Evolutionary conservation across 2,113 vertebrate genomes (phyloP), one percentile per base, ranked within the genome.

Genomic region (Marmota monax): DNA sequence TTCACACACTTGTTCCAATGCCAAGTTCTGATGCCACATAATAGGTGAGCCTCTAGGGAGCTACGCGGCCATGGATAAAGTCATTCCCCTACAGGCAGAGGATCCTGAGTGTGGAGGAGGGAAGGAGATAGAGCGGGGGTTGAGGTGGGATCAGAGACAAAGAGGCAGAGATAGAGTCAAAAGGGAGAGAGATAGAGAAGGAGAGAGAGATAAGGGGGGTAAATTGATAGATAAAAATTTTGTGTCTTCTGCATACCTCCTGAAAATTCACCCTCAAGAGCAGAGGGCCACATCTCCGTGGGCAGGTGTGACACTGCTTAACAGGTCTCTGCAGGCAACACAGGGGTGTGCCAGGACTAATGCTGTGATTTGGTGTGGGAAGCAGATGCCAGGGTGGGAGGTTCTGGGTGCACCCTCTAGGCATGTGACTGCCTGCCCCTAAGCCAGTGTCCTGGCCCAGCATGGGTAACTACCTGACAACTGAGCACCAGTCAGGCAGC

Each of bases 371-470:
- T 45, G 87, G 65, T 22, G 70, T 77, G 90, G 92, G 84, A 95
- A 65, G 88, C 91, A 13, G 70, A 39, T 25, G 69, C 84, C 2
- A 16, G 11, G 73, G 65, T 29, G 45, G 83, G 89, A 88, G 85
- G 85, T 82, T 91, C 82, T 83, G 94, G 93, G 96, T 78, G 94
- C 65, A 84, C 86, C 93, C 39, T 61, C 65, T 79, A 29, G 87
- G 42, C 97, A 0, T 96, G 97, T 90, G 58, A 84, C 92, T 89
- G 53, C 97, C 83, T 96, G 96, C 74, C 84, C 74, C 51, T 82
- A 32, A 88, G 88, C 77, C 27, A 92, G 85, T 79, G 78, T 79
- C 83, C 88, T 0, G 4, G 79, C 82, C 77, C 42, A 51, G 95
- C 86, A 18, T 1, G 13, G 83, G 65, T 80, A 88, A 94, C 53